Percentiles rank a stretch among this genome's conserved stretches.
Conservation (phyloP, 2,797 vertebrate genomes). For the Malacoctenus gilli region DNA sequence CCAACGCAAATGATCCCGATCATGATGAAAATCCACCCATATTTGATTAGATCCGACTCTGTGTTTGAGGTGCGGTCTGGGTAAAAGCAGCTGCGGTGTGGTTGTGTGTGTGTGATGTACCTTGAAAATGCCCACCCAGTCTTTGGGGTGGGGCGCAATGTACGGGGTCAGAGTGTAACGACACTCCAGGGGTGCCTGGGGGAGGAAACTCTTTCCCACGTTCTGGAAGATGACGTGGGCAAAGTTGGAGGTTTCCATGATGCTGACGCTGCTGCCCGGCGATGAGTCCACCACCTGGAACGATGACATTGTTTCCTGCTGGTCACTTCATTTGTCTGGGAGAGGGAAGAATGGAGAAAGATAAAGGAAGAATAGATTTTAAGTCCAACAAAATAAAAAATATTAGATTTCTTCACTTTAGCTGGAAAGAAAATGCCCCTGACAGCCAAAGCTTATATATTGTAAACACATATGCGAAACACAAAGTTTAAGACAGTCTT, state of each 20-base stretch:
- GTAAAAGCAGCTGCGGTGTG: constrained; percentile 9
- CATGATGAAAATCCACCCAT: constrained; percentile 10
- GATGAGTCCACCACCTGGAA: constrained; percentile 89
- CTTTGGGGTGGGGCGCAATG: constrained; percentile 93
- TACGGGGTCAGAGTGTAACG: constrained; percentile 93
- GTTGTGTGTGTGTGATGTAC: constrained; percentile 71
- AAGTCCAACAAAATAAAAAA: too few relatives aligned
- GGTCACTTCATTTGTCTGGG: constrained; percentile 74
- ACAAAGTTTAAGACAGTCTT: too few relatives aligned
- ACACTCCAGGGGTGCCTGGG: constrained; percentile 93
- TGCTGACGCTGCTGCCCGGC: constrained; percentile 78
- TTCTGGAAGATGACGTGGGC: constrained; percentile 99
- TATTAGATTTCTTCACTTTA: too few relatives aligned
- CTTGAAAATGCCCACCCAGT: constrained; percentile 99
- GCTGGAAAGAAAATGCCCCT: too few relatives aligned
- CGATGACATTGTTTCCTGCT: constrained; percentile 85
- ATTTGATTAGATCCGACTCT: constrained; percentile 4
- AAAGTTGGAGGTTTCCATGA: constrained; percentile 95
- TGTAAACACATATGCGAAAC: too few relatives aligned
- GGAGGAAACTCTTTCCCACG: constrained; percentile 96
- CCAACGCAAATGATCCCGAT: constrained; percentile 24
- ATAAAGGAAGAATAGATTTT: too few relatives aligned
- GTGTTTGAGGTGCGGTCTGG: constrained; percentile 23
- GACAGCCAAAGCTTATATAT: too few relatives aligned
- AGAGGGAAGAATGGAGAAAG: constrained; percentile 1